These are phyloP conservation scores for Crambe crambe DNA, from an alignment of 37 sponge, comb jelly and placozoan genomes.

Conservation along the genomic window DNA sequence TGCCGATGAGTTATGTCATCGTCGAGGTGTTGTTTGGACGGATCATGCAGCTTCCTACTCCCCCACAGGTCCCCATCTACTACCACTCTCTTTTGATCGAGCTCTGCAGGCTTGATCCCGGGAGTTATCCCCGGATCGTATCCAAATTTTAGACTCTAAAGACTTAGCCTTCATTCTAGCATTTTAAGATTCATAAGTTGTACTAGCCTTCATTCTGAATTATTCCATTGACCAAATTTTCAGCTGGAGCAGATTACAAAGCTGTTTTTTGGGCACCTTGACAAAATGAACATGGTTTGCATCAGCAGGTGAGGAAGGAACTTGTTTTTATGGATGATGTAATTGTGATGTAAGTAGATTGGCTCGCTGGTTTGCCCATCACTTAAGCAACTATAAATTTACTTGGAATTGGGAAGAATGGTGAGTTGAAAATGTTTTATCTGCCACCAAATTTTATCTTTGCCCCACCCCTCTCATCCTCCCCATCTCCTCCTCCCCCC, in stretches of 20 bases:
- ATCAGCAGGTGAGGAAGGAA: conserved; percentile 55
- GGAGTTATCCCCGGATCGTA: conserved; percentile 72
- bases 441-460: background rate
- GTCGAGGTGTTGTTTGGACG: conserved; percentile 71
- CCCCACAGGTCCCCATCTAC: conserved; percentile 76
- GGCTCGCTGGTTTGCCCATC: conserved; percentile 90
- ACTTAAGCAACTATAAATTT: conserved; percentile 92
- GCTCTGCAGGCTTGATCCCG: conserved; percentile 78
- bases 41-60: conserved; percentile 73
- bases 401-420: conserved; percentile 90
- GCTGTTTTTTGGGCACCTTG: conserved; percentile 71
- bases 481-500: too few species aligned
- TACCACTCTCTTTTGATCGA: conserved; percentile 85
- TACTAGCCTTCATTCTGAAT: background rate
- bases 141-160: background rate
- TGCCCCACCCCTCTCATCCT: too few species aligned
- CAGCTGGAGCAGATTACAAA: conserved; percentile 78
- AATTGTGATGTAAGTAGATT: conserved; percentile 40
- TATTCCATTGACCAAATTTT: background rate
- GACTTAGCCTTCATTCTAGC: background rate
- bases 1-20: conserved; percentile 42
- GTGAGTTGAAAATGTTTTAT: conserved; percentile 30
- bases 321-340: conserved; percentile 1
- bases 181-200: background rate
- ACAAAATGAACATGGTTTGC: conserved; percentile 84